These are phyloP conservation scores for Maniola jurtina DNA, from an alignment of 1,140 invertebrate genomes.

Conservation along the genomic window DNA sequence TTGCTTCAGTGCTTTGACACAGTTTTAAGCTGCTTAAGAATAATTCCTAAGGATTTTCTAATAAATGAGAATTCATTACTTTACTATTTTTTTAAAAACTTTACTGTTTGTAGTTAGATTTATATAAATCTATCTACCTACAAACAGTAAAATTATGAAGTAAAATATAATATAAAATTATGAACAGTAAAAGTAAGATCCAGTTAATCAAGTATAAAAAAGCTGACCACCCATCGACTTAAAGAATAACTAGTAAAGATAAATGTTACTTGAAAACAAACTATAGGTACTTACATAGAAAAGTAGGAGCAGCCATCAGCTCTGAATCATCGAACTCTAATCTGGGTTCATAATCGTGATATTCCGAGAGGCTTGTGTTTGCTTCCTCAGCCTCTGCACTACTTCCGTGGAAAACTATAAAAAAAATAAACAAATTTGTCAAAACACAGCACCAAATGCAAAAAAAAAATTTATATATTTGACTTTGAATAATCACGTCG, in stretches of 20 bases:
- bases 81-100: no score
- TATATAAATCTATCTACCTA: no score
- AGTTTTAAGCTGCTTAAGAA: no score
- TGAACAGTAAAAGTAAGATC: no score
- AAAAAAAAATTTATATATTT: neutral
- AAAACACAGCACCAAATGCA: neutral
- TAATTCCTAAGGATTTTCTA: no score
- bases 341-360: constrained; percentile 95
- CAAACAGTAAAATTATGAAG: no score
- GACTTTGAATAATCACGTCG: constrained; percentile 46
- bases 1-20: no score
- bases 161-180: no score
- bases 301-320: constrained; percentile 81
- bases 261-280: neutral
- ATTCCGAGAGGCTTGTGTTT: constrained; percentile 93
- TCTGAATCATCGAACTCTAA: constrained; percentile 98
- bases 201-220: no score
- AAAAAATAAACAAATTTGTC: constrained; percentile 9
- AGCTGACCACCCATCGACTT: no score
- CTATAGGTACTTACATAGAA: constrained; percentile 52
- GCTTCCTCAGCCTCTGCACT: constrained; percentile 83
- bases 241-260: neutral
- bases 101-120: no score
- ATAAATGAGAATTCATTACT: no score
- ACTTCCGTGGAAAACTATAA: constrained; percentile 54